These are phyloP conservation scores for Caracal caracal DNA, from an alignment of 2,113 vertebrate genomes.

Conservation along the genomic window DNA sequence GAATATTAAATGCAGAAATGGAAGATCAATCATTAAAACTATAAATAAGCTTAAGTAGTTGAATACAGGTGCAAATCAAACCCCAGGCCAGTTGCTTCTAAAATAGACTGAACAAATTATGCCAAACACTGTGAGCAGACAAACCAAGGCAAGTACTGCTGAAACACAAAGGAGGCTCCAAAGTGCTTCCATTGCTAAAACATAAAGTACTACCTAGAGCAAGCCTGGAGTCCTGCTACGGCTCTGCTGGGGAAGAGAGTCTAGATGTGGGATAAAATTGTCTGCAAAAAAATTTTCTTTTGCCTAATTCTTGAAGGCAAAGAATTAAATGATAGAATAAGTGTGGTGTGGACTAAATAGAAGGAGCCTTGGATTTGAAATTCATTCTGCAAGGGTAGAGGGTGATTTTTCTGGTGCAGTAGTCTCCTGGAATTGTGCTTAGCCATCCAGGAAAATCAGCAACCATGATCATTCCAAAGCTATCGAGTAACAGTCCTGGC, in stretches of 20 bases:
- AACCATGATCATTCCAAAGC: not conserved
- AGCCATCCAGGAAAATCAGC: not conserved
- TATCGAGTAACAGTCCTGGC: not conserved
- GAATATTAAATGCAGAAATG: not conserved
- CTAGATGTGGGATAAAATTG: not conserved
- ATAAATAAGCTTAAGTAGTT: conserved; percentile 23
- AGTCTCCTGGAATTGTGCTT: not conserved
- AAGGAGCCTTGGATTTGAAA: not conserved
- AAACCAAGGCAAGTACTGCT: not conserved
- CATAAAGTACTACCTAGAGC: not conserved
- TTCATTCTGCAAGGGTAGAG: not conserved
- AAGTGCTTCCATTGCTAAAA: not conserved
- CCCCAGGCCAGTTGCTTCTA: not conserved
- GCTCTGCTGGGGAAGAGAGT: not conserved
- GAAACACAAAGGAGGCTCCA: not conserved
- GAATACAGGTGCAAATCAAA: not conserved
- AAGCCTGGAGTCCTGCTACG: not conserved
- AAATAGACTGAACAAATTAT: not conserved
- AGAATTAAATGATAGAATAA: not conserved
- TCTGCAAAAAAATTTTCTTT: not conserved
- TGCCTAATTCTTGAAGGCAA: not conserved
- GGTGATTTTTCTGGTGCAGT: not conserved
- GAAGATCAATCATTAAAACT: conserved; percentile 16
- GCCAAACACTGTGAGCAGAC: not conserved
- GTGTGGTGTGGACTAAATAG: not conserved